Evolutionary conservation across 2,797 vertebrate genomes (phyloP).

Genomic region (Trematomus bernacchii): DNA sequence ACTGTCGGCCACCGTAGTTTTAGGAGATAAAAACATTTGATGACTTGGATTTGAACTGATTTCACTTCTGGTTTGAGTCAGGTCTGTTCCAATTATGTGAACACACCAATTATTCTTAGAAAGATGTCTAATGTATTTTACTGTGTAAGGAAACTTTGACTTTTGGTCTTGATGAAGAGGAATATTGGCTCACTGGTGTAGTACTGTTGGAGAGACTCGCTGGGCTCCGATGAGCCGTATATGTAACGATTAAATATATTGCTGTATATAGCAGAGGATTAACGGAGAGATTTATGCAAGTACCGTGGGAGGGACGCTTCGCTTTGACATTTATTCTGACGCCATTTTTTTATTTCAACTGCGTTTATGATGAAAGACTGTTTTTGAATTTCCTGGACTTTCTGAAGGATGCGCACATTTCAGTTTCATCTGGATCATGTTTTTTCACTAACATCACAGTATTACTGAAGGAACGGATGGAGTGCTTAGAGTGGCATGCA

Average conservation of each 20-base stretch:
- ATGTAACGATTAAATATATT: conserved; percentile 62
- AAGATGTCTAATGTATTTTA: conserved; percentile 76
- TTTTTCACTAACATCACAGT: conserved; percentile 17
- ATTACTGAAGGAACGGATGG: conserved; percentile 8
- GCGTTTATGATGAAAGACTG: conserved; percentile 41
- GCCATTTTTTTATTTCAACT: conserved; percentile 49
- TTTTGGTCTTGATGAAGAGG: conserved; percentile 44
- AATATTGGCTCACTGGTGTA: conserved; percentile 37
- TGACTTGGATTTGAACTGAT: conserved; percentile 22
- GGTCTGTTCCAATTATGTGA: conserved; percentile 54
- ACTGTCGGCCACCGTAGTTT: too few species aligned
- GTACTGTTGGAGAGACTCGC: conserved; percentile 47
- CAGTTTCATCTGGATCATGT: conserved; percentile 36
- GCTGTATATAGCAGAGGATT: conserved; percentile 80
- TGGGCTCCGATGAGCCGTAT: conserved; percentile 38
- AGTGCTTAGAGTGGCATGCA: conserved; percentile 26
- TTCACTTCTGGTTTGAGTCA: conserved; percentile 45
- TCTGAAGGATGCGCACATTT: conserved; percentile 42
- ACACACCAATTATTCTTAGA: conserved; percentile 64
- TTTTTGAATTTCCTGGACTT: conserved; percentile 29
- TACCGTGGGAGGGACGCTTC: conserved; percentile 50
- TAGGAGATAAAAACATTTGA: conserved; percentile 5
- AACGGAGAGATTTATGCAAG: conserved; percentile 81
- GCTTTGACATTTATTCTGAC: conserved; percentile 43
- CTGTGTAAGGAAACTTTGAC: conserved; percentile 61